Base-by-base conservation (phyloP, 92 coral and sea anemone species). In the Pocillopora grandis region DNA sequence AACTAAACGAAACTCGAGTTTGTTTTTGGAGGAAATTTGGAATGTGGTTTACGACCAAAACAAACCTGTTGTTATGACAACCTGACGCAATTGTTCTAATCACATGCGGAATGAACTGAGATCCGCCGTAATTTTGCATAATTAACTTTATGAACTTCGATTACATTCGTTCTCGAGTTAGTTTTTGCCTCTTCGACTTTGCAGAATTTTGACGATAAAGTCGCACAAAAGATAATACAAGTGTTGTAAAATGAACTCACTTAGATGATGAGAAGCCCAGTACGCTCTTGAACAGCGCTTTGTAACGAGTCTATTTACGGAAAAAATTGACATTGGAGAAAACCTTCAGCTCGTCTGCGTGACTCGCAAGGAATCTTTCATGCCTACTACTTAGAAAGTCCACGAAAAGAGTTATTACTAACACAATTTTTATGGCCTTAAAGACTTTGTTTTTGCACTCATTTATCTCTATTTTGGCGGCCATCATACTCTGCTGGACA, bases 61-160 rank as follows among this genome's bases (percentile, higher is more conserved):
- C 91, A 92, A 89, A 77, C 59, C 56, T 59, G 95, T 93, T 77
- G 71, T 87, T 80, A 84, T 91, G 90, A 62, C 86, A 87, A 57
- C 95, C 65, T 94, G 98, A 94, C 98, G 98, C 90, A 86, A 88
- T 87, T 71, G 86, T 82, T 87, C 77, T 62, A 58, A 87, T 78
- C 59, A 37, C 66, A 67, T 80, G 81, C 87, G 58, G 76, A 67
- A 33, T 12, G 87, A 79, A n/a, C 72, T 58, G n/a, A 33, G 65
- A 35, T 65, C 52, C 31, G n/a, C 77, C 88, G 76, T 87, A 87
- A 37, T 76, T 82, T 75, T 74, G 87, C 90, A 87, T 87, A 87
- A 87, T 87, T 87, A 79, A 79, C 85, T 79, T 64, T 36, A 65
- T 62, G 89, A 69, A 69, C 73, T 79, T 21, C 71, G 65, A 75